Conservation (phyloP, 1,140 invertebrate species). For the Drosophila chauvacae region DNA sequence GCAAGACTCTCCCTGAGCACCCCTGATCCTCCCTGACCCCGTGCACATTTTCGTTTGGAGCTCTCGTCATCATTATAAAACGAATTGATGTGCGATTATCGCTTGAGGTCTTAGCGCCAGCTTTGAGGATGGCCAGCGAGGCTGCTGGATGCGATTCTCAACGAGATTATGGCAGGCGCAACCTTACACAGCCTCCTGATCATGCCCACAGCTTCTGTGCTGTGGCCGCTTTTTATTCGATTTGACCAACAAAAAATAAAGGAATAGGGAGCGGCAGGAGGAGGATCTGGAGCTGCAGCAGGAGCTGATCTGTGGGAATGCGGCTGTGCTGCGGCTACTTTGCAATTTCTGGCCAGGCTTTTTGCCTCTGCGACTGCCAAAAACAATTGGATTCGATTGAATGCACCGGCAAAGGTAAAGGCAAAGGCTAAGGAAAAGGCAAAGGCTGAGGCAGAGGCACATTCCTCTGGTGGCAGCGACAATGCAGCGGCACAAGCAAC, state of each 20-base stretch:
- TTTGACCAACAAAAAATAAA: slow-evolving; percentile 13
- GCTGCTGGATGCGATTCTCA: slow-evolving; percentile 21
- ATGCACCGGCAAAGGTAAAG: slow-evolving; percentile 75
- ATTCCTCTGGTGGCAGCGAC: slow-evolving; percentile 71
- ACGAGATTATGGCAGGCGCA: slow-evolving; percentile 73
- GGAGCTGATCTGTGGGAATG: slow-evolving; percentile 70
- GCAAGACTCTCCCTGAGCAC: background rate
- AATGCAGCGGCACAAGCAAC: slow-evolving; percentile 75
- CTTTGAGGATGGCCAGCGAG: slow-evolving; percentile 25
- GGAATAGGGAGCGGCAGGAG: background rate
- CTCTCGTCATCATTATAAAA: slow-evolving; percentile 82
- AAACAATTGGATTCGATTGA: slow-evolving; percentile 83
- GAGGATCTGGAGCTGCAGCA: slow-evolving; percentile 15
- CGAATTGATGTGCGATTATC: slow-evolving; percentile 81
- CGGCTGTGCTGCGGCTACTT: slow-evolving; percentile 61
- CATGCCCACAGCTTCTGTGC: slow-evolving; percentile 50
- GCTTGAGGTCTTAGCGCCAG: slow-evolving; percentile 79
- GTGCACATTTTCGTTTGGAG: slow-evolving; percentile 6
- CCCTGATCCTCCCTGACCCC: slow-evolving; percentile 4
- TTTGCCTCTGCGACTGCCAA: slow-evolving; percentile 70
- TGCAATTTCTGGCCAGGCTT: slow-evolving; percentile 63
- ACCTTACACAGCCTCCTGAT: slow-evolving; percentile 50
- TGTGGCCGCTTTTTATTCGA: slow-evolving; percentile 2
- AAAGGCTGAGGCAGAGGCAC: slow-evolving; percentile 43
- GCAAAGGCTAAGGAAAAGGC: slow-evolving; percentile 48